phyloP scores from a whole-genome alignment of 2,113 vertebrate genomes.

The Diadophis punctatus region DNA sequence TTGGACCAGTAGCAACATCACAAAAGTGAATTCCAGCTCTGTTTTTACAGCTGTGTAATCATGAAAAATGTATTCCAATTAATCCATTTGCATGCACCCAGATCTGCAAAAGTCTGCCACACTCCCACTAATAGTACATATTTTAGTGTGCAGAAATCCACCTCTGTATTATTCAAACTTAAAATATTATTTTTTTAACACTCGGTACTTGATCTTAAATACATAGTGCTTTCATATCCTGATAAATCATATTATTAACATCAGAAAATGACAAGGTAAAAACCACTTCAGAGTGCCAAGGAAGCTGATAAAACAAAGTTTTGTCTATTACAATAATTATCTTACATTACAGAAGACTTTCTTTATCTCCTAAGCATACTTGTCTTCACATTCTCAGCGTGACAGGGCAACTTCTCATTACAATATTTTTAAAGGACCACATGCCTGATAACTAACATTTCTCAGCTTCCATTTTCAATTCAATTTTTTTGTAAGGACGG shows the following conservation, averaged over 20 bases:
- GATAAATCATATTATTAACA: constrained; percentile 32
- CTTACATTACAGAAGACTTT: background rate
- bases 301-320: constrained; percentile 17
- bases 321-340: background rate
- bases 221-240: background rate
- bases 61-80: constrained; percentile 11
- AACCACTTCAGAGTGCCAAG: background rate
- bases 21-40: background rate
- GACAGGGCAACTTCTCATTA: background rate
- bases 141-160: background rate
- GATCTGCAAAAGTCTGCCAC: background rate
- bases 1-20: background rate
- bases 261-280: background rate
- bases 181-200: background rate
- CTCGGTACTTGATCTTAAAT: background rate
- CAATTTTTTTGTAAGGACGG: background rate
- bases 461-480: background rate
- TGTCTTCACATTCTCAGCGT: background rate
- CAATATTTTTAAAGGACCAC: background rate
- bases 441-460: background rate
- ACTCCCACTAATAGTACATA: background rate
- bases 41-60: background rate
- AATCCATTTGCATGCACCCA: background rate
- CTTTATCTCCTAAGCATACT: background rate
- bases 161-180: background rate